phyloP scores from a whole-genome alignment of 1,140 invertebrate species.

The Calliopsis andreniformis region DNA sequence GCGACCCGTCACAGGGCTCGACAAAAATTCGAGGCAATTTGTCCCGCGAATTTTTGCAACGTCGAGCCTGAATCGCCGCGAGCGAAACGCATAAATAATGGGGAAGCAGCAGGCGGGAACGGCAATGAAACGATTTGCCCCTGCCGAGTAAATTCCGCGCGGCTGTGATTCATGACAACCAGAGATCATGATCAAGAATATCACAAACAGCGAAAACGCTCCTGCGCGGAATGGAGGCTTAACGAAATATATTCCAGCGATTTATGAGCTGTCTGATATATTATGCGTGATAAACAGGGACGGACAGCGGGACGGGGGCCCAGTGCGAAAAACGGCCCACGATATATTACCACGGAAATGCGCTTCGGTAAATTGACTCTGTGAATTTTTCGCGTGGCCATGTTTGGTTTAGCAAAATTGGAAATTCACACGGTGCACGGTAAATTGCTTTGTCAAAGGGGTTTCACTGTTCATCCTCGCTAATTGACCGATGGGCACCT shows the following conservation, averaged over 20 bases:
- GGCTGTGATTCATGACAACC: not conserved
- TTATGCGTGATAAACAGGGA: not conserved
- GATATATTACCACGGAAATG: too few relatives aligned
- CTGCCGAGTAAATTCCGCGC: not conserved
- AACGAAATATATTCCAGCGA: not conserved
- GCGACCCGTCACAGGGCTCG: not conserved
- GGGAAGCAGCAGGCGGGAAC: not conserved
- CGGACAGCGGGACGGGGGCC: not conserved
- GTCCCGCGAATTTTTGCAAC: not conserved
- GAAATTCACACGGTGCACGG: too few relatives aligned
- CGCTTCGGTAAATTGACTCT: too few relatives aligned
- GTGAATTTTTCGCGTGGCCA: too few relatives aligned
- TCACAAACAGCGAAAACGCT: not conserved
- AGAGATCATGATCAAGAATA: conserved; percentile 6
- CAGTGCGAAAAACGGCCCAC: too few relatives aligned
- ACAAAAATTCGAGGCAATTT: not conserved
- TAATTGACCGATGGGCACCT: too few relatives aligned
- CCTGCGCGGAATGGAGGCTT: not conserved
- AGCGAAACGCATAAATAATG: conserved; percentile 6
- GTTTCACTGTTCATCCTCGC: too few relatives aligned
- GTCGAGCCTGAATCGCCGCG: not conserved
- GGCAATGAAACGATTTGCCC: not conserved
- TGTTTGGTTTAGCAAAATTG: too few relatives aligned
- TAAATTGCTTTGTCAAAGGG: too few relatives aligned
- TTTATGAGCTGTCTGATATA: not conserved